These are phyloP conservation scores for Apamea epomidion DNA, from an alignment of 2,888 invertebrate species.

Conservation along the genomic window DNA sequence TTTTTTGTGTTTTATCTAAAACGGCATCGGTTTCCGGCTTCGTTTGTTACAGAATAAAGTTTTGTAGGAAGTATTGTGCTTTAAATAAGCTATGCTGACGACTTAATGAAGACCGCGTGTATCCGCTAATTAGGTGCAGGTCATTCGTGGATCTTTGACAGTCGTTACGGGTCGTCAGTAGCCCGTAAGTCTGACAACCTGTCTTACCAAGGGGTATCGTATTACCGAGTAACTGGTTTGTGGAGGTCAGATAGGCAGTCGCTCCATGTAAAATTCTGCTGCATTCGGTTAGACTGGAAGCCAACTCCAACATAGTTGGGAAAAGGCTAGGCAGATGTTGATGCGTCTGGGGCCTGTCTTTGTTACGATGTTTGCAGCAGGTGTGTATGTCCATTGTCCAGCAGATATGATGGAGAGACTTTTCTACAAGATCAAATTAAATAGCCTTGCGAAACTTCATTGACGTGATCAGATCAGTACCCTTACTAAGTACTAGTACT, in stretches of 20 bases:
- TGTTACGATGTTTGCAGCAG: no score
- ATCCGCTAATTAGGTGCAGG: not conserved
- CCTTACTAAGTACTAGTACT: not conserved
- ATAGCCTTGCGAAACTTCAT: not conserved
- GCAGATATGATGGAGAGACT: not conserved
- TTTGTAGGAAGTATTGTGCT: not conserved
- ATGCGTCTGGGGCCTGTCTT: no score
- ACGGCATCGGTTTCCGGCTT: not conserved
- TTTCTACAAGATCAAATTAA: not conserved
- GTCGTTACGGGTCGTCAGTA: no score
- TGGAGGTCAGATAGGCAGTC: no score
- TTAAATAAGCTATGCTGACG: not conserved
- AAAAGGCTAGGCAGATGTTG: no score
- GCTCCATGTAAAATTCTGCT: no score
- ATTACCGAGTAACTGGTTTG: no score
- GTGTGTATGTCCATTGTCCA: not conserved
- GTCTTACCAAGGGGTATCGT: no score
- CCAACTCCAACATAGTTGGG: no score
- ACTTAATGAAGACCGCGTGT: not conserved
- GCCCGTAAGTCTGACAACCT: no score
- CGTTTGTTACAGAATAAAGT: not conserved
- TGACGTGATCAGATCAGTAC: not conserved
- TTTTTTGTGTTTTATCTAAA: constrained; percentile 3
- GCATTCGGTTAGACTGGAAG: no score
- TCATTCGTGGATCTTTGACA: no score